Evolutionary conservation across 2,888 invertebrate genomes (phyloP), one percentile per base, ranked within the genome.

Genomic region (Ptychoptera albimana): DNA sequence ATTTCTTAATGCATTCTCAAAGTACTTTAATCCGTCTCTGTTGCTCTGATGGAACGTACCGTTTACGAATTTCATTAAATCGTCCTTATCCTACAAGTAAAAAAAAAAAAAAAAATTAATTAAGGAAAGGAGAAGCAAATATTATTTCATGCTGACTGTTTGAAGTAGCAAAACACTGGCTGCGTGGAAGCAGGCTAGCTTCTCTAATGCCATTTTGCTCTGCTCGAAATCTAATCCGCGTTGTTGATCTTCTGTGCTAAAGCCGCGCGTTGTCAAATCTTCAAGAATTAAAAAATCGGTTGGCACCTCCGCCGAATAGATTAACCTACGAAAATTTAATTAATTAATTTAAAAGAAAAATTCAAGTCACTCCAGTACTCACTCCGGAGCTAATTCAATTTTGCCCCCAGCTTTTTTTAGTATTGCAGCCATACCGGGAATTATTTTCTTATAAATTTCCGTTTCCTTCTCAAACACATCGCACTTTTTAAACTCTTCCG

Each of bases 301-400:
- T 32, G 49, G 49, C 2, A 39, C 37, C 10, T 44, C 42, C n/a
- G 44, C 35, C 4, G 39, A 31, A 16, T 39, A 44, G 13, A 46
- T 42, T 10, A 48, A 29, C 10, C 48, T 48, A 8, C 3, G 34
- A 37, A 16, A 34, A 4, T n/a, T 10, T 34, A n/a, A 4, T n/a
- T 4, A 34, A 4, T 34, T 34, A 34, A 37, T 4, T 13, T 13
- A 37, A n/a, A 11, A n/a, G n/a, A n/a, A n/a, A n/a, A n/a, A n/a
- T n/a, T n/a, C n/a, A 13, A 37, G 8, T 37, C 8, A n/a, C 37
- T 37, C 37, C 13, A 6, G 37, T 23, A 23, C 45, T 46, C 34
- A 48, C 48, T 44, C 42, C n/a, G 49, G 49, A n/a, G 45, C 45
- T 42, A 49, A 45, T 41, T 46, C 46, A 36, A 49, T 44, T 39